phyloP scores from a whole-genome alignment of 2,888 invertebrate species.

The Nymphalis polychloros region DNA sequence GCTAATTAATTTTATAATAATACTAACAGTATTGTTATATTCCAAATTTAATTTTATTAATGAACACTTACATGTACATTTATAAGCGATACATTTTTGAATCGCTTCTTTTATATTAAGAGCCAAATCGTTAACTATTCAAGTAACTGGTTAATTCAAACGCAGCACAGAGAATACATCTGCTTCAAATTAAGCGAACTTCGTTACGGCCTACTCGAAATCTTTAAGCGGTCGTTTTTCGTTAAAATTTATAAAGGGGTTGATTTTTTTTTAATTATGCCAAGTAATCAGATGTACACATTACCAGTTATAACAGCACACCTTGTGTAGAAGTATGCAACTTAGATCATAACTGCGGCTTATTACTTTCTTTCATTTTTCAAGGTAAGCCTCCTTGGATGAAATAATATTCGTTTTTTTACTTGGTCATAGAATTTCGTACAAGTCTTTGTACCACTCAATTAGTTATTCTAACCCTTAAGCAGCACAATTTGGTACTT shows the following conservation, averaged over 20 bases:
- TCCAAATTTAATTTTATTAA: too few relatives aligned
- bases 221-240: constrained; percentile 57
- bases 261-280: constrained; percentile 50
- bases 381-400: constrained; percentile 9
- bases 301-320: constrained; percentile 21
- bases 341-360: constrained; percentile 18
- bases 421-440: too few relatives aligned
- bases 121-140: background rate
- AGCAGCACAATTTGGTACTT: too few relatives aligned
- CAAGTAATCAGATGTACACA: constrained; percentile 24
- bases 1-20: too few relatives aligned
- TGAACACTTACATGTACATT: too few relatives aligned
- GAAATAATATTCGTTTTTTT: background rate
- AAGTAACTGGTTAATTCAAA: constrained; percentile 44
- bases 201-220: constrained; percentile 58
- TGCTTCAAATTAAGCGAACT: constrained; percentile 51
- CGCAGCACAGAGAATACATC: constrained; percentile 52
- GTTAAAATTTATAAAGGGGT: constrained; percentile 49
- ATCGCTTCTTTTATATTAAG: too few relatives aligned
- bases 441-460: too few relatives aligned
- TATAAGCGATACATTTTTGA: too few relatives aligned
- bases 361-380: constrained; percentile 21
- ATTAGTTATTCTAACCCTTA: too few relatives aligned
- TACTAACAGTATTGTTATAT: too few relatives aligned
- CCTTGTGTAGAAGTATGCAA: constrained; percentile 28